Evolutionary conservation across 2,797 vertebrate genomes (phyloP).

Genomic region (Sphenodon punctatus): DNA sequence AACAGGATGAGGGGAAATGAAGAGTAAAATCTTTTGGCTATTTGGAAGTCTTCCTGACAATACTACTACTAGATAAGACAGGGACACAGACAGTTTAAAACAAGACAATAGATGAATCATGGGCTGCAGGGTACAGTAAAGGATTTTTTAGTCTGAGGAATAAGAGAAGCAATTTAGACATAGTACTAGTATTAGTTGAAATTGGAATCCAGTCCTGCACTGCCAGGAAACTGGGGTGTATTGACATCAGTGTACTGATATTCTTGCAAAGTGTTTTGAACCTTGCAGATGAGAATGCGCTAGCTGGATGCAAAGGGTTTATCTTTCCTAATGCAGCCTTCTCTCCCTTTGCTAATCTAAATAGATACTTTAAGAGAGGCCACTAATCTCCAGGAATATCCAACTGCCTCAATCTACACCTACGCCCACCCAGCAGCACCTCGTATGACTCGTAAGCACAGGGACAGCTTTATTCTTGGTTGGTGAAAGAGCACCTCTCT

Average conservation of each 20-base stretch:
- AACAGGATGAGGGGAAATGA: too few relatives aligned
- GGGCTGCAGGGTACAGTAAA: too few relatives aligned
- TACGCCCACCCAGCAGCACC: neutral
- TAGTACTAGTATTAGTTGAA: too few relatives aligned
- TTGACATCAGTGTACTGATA: too few relatives aligned
- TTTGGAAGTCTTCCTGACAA: too few relatives aligned
- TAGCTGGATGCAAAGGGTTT: neutral
- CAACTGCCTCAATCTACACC: constrained; percentile 11
- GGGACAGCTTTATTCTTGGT: neutral
- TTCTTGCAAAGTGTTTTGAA: neutral
- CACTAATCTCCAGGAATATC: neutral
- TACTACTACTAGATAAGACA: too few relatives aligned
- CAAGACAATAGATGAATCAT: too few relatives aligned
- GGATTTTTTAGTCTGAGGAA: neutral
- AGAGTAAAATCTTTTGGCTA: too few relatives aligned
- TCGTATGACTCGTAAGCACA: neutral
- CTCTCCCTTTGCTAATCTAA: neutral
- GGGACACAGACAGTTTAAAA: too few relatives aligned
- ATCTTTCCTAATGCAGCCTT: neutral
- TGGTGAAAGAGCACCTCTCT: neutral
- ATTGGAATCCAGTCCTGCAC: too few relatives aligned
- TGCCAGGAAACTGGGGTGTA: too few relatives aligned
- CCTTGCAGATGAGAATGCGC: neutral
- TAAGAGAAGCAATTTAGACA: too few relatives aligned
- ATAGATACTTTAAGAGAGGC: neutral